phyloP scores from a whole-genome alignment of 2,888 invertebrate species.

The Phasia obesa region DNA sequence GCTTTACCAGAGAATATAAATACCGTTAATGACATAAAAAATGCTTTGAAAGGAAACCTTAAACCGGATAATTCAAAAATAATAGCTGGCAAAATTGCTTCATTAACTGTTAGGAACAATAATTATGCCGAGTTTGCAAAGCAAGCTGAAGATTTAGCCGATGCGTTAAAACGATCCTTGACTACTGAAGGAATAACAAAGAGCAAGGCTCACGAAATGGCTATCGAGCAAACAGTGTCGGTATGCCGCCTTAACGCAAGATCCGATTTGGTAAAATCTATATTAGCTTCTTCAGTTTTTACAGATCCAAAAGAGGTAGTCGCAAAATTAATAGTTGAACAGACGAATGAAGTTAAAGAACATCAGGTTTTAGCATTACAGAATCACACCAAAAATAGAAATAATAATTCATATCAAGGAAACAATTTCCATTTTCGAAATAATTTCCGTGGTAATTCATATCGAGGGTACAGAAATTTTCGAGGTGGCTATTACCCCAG shows the following conservation, averaged over 20 bases:
- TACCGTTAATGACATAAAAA: constrained; percentile 14
- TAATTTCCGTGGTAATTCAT: constrained; percentile 1
- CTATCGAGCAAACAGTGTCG: constrained; percentile 33
- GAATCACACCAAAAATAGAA: too few species aligned
- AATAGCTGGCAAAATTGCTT: constrained; percentile 26
- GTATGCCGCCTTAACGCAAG: constrained; percentile 32
- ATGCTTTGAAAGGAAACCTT: constrained; percentile 3
- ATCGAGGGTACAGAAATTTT: constrained; percentile 2
- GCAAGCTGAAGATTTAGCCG: too few species aligned
- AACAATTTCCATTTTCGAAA: too few species aligned
- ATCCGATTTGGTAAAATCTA: constrained; percentile 32
- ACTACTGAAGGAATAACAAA: not conserved
- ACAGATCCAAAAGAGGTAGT: too few species aligned
- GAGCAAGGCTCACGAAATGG: constrained; percentile 37
- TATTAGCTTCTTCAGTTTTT: too few species aligned
- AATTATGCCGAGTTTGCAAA: constrained; percentile 34
- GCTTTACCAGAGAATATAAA: constrained; percentile 8
- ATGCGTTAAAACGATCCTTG: constrained; percentile 22
- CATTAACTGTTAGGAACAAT: constrained; percentile 13
- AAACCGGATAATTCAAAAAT: constrained; percentile 23
- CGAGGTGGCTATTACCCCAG: not conserved
- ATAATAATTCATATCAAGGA: too few species aligned
- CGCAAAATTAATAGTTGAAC: not conserved
- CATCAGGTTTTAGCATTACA: constrained; percentile 29
- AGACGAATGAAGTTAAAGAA: constrained; percentile 21